Evolutionary conservation across 2,888 invertebrate genomes (phyloP).

Genomic region (Agriopis leucophaearia): DNA sequence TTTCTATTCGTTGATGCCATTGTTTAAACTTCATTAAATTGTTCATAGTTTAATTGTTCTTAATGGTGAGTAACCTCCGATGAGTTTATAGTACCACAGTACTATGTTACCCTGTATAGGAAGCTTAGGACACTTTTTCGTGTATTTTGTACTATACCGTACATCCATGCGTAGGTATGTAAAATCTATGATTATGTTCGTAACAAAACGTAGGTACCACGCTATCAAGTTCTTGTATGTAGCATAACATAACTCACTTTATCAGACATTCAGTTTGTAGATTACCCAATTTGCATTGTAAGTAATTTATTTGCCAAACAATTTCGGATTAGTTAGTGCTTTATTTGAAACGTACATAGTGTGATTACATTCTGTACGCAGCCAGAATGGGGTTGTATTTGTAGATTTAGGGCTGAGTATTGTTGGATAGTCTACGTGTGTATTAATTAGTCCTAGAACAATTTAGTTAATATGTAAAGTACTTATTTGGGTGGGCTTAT

Average conservation of each 20-base stretch:
- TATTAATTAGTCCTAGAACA: slow-evolving; percentile 5
- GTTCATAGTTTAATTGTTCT: no score
- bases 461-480: background rate
- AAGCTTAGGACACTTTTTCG: no score
- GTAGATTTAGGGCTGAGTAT: slow-evolving; percentile 11
- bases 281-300: slow-evolving; percentile 41
- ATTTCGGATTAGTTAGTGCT: slow-evolving; percentile 57
- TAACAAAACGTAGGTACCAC: background rate
- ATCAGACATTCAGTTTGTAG: slow-evolving; percentile 32
- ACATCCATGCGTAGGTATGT: no score
- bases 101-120: no score
- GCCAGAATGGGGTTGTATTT: slow-evolving; percentile 44
- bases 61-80: no score
- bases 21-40: no score
- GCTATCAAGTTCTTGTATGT: slow-evolving; percentile 16
- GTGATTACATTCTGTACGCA: slow-evolving; percentile 56
- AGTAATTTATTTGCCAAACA: slow-evolving; percentile 52
- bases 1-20: no score
- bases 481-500: background rate
- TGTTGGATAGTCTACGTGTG: background rate
- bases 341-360: slow-evolving; percentile 57
- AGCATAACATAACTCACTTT: slow-evolving; percentile 30
- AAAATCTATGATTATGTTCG: no score
- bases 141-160: no score
- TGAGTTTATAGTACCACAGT: no score